Evolutionary conservation across 2,797 vertebrate genomes (phyloP), one percentile per base, ranked within the genome.

Genomic region (Siniperca undulata): DNA sequence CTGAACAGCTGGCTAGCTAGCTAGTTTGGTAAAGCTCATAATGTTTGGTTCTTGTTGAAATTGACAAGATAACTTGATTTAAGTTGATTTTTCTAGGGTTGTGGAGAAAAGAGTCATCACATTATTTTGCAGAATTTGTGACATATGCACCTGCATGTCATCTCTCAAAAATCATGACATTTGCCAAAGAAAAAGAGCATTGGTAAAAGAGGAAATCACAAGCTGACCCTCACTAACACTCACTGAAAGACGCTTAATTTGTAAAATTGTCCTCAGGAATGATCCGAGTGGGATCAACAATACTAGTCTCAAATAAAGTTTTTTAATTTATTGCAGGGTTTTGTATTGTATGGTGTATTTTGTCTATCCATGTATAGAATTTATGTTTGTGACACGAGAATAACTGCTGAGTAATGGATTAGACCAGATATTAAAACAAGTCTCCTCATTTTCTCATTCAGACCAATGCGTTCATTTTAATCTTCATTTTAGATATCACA

Each of bases 101-200:
- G 22, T 34, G 3, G 40, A 24, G 5, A 4, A 40, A 30, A 30
- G 30, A 30, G 30, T 30, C 2, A 30, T 52, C 30, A 7, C 24
- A 5, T 27, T 27, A 16, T 55, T 77, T 20, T 40, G 60, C 24
- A 30, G 70, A 3, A 53, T 53, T 71, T 30, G 1, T 27, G 30
- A 40, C 11, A n/a, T 38, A 24, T n/a, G 19, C 11, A 20, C 44
- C 19, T 22, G 12, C 9, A 22, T 36, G 78, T 56, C 2, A 69
- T 64, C 40, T 62, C 46, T 70, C 4, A 19, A 40, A 53, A 66
- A 62, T n/a, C 19, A 22, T 22, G 62, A 50, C 8, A 72, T 79
- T 70, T 24, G 14, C 30, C 0, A 68, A 78, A 44, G 27, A 59
- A 56, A 46, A 65, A 22, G 5, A 69, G 17, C 16, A 4, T 5